Evolutionary conservation across 2,797 vertebrate genomes (phyloP), one percentile per base, ranked within the genome.

Genomic region (Podarcis lilfordi): DNA sequence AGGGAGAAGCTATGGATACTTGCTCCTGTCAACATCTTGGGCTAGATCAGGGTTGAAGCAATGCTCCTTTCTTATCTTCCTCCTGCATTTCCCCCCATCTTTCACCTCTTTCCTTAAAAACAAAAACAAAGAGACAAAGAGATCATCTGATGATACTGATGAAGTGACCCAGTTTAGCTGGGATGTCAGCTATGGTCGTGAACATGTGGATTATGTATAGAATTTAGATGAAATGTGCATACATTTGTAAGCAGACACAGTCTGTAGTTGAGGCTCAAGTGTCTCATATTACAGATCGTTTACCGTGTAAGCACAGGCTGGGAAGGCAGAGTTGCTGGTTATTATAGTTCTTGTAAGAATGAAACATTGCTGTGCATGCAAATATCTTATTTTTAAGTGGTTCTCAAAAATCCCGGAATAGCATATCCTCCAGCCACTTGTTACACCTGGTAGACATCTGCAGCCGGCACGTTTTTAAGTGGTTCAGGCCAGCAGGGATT

Each of bases 401-500:
- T 80, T 66, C n/a, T 88, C 32, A 69, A 68, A 93, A 89, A 89
- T 93, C 69, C 84, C 83, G 21, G 19, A 82, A 88, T 43, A 84
- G 89, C 91, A 93, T 92, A 87, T 92, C 89, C 91, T 86, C 87
- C 43, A 87, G 72, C 66, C 68, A 87, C 92, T 94, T 92, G 87
- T 76, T 87, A 88, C 90, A 87, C 5, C 19, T 82, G 75, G 74
- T 40, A 59, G 45, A 88, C 29, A 83, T 86, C 89, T 95, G 80
- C 29, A 83, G 84, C 23, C 19, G 87, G 88, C 78, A 91, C 8
- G 10, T 84, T 91, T 92, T 93, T 43, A 89, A 80, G 86, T 92
- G 83, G 71, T 92, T 84, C 4, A 2, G 89, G 89, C 92, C 91
- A 92, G 74, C 87, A 91, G 93, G 91, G 89, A 94, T 89, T 95